Evolutionary conservation across 2,797 vertebrate genomes (phyloP).

Genomic region (Liparis tanakae): DNA sequence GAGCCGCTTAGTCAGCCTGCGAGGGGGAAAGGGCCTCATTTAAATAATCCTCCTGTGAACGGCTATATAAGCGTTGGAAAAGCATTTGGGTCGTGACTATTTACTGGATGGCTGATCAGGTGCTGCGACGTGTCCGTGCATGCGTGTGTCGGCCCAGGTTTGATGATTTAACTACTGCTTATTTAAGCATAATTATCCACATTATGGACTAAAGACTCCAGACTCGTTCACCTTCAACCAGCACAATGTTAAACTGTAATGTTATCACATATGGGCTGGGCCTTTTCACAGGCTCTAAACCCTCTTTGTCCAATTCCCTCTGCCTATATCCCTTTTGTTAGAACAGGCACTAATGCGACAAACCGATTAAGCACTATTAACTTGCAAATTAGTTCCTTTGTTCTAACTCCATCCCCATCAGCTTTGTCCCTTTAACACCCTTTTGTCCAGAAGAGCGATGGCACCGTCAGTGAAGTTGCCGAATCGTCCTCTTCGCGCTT

Average conservation of each 20-base stretch:
- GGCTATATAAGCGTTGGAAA: constrained; percentile 48
- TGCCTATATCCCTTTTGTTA: constrained; percentile 69
- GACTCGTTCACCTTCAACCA: constrained; percentile 67
- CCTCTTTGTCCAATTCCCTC: constrained; percentile 73
- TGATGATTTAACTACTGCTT: constrained; percentile 53
- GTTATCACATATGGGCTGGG: constrained; percentile 66
- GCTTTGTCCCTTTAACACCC: constrained; percentile 61
- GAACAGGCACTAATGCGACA: constrained; percentile 70
- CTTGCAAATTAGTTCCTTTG: constrained; percentile 78
- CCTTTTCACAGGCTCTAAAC: constrained; percentile 69
- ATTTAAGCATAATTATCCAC: constrained; percentile 58
- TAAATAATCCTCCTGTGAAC: constrained; percentile 62
- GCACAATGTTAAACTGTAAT: constrained; percentile 70
- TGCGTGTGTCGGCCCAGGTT: constrained; percentile 24
- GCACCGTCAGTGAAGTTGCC: constrained; percentile 38
- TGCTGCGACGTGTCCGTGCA: constrained; percentile 6
- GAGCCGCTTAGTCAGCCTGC: constrained; percentile 61
- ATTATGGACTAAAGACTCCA: constrained; percentile 51
- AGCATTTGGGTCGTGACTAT: constrained; percentile 47
- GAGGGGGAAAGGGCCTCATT: constrained; percentile 49
- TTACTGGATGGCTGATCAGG: constrained; percentile 56
- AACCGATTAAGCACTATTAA: constrained; percentile 78
- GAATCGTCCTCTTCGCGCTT: constrained; percentile 60
- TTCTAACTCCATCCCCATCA: constrained; percentile 70
- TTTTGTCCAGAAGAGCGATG: constrained; percentile 47